Evolutionary conservation across 2,113 vertebrate species (phyloP).

Genomic region (Heloderma charlesbogerti): DNA sequence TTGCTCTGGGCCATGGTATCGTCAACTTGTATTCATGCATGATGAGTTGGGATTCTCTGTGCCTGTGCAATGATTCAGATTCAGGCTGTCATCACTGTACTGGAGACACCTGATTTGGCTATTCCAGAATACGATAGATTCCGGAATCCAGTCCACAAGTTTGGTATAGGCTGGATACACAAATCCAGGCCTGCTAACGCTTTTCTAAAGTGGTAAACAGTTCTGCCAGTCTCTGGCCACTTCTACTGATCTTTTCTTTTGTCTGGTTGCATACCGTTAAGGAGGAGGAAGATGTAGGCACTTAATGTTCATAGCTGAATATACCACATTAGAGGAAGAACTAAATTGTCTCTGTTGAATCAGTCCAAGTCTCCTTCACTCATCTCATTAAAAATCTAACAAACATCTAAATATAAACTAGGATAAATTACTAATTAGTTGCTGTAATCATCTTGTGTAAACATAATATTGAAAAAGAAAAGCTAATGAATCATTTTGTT

Average conservation of each 20-base stretch:
- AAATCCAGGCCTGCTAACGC: conserved; percentile 40
- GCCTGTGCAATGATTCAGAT: background rate
- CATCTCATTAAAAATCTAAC: conserved; percentile 81
- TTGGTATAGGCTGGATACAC: background rate
- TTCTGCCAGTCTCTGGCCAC: conserved; percentile 31
- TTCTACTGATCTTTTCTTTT: background rate
- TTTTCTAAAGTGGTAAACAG: conserved; percentile 48
- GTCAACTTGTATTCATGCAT: background rate
- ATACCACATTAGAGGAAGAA: conserved; percentile 69
- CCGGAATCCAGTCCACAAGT: background rate
- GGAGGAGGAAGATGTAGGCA: conserved; percentile 50
- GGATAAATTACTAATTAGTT: conserved; percentile 82
- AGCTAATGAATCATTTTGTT: conserved; percentile 75
- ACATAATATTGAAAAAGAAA: conserved; percentile 73
- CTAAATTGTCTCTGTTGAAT: conserved; percentile 73
- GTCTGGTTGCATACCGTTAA: conserved; percentile 67
- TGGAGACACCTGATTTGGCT: background rate
- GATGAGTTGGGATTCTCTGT: background rate
- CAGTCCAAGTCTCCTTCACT: conserved; percentile 69
- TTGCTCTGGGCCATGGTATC: background rate
- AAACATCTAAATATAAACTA: conserved; percentile 72
- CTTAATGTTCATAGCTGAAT: conserved; percentile 74
- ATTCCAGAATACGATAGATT: background rate
- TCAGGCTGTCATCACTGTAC: too few relatives aligned
- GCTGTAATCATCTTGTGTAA: conserved; percentile 81